These are phyloP conservation scores for Paracyclopina nana DNA, from an alignment of 1,140 invertebrate species.

Conservation along the genomic window DNA sequence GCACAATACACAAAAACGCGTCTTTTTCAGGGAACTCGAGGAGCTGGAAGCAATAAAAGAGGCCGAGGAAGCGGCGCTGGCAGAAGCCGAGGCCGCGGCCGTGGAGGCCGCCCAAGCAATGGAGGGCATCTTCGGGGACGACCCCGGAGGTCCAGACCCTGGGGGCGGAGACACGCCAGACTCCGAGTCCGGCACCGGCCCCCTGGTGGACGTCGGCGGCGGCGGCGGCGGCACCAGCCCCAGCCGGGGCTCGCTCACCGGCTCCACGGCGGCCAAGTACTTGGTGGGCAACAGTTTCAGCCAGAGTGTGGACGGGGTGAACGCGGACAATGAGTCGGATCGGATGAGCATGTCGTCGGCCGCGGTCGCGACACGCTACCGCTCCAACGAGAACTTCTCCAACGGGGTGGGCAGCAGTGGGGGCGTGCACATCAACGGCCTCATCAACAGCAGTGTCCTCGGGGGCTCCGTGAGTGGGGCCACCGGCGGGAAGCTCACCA, in stretches of 20 bases:
- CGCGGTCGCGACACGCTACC: conserved; percentile 35
- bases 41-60: conserved; percentile 16
- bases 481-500: neutral
- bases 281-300: conserved; percentile 47
- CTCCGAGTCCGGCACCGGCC: neutral
- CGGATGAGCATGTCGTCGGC: conserved; percentile 70
- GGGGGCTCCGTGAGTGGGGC: neutral
- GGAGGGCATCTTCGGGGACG: conserved; percentile 33
- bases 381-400: conserved; percentile 30
- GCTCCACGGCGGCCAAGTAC: conserved; percentile 37
- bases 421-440: neutral
- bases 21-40: conserved; percentile 15
- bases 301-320: conserved; percentile 69
- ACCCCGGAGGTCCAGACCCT: conserved; percentile 10
- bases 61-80: conserved; percentile 40
- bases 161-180: conserved; percentile 21
- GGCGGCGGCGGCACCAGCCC: conserved; percentile 21
- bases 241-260: conserved; percentile 20
- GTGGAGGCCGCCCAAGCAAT: conserved; percentile 14
- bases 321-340: conserved; percentile 66
- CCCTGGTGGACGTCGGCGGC: conserved; percentile 22
- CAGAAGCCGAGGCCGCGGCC: conserved; percentile 52
- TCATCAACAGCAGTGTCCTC: neutral
- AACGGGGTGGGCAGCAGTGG: conserved; percentile 65
- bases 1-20: neutral